Percentiles rank a stretch among this genome's conserved stretches.
phyloP scores from a whole-genome alignment of 1,140 invertebrate genomes.

The Linepithema humile region DNA sequence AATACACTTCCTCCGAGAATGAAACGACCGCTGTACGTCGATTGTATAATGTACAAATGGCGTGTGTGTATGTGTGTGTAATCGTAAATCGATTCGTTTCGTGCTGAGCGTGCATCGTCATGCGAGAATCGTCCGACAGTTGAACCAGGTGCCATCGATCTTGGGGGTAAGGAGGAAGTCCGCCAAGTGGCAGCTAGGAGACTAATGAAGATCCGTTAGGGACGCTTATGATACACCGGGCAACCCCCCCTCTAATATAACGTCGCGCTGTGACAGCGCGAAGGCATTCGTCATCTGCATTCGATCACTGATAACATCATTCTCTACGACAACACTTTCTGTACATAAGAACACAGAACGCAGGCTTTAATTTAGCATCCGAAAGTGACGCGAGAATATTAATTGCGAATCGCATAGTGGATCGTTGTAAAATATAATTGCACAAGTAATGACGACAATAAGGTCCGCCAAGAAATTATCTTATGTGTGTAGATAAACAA shows the following conservation, averaged over 20 bases:
- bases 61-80: constrained; percentile 30
- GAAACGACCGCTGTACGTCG: constrained; percentile 17
- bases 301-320: constrained; percentile 39
- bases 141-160: constrained; percentile 64
- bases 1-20: background rate
- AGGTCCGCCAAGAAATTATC: background rate
- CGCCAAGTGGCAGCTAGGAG: constrained; percentile 50
- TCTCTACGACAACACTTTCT: background rate
- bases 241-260: background rate
- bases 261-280: constrained; percentile 29
- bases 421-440: constrained; percentile 14
- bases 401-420: background rate
- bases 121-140: constrained; percentile 45
- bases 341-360: background rate
- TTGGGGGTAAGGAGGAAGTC: constrained; percentile 59
- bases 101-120: constrained; percentile 3
- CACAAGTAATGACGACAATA: constrained; percentile 50
- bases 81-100: constrained; percentile 41
- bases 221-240: constrained; percentile 28
- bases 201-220: constrained; percentile 63
- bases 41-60: constrained; percentile 44
- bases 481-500: constrained; percentile 12
- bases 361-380: constrained; percentile 16
- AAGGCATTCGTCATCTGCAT: constrained; percentile 54
- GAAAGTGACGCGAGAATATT: background rate